Base-by-base conservation (phyloP, 2,888 invertebrate genomes). In the Gerosis bhagava region DNA sequence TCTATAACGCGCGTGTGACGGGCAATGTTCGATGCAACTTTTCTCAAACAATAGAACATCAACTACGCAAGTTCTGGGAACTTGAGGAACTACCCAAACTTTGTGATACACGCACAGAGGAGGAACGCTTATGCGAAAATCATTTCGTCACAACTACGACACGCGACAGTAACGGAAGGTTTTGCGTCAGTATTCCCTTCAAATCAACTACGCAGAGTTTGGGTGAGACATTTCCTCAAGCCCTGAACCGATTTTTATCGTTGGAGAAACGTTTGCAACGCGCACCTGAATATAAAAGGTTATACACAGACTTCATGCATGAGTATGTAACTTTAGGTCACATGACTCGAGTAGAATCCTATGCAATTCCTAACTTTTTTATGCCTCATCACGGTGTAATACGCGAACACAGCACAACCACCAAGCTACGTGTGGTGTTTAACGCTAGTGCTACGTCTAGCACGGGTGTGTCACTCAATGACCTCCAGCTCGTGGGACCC, bases 321-420 rank as follows among this genome's bases (percentile, higher is more conserved):
- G 46, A 46, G 10, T 46, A 46, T 12, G 12, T 21, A 26, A 3
- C 21, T 3, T 17, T 46, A 13, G 46, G 46, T 11, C 46, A 46
- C 46, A 36, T 46, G 46, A 39, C 8, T 19, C 17, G 31, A 7
- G 35, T 16, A 22, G 12, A 28, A 17, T 29, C n/a, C 3, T 15
- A 22, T 2, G 19, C n/a, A 11, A 26, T 12, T 2, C 25, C 37
- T 31, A 21, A 4, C n/a, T 62, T 49, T 40, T 67, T 54, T 32
- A 36, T 67, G 5, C 64, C 61, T 1, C 70, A 71, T 51, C 67
- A 67, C 32, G 52, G 53, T 2, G 60, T 71, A 2, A 16, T 61
- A 1, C 25, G 25, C 11, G 25, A 25, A 5, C 25, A 25, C 25
- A 25, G 25, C 25, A 25, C 25, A 11, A n/a, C n/a, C n/a, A n/a